Evolutionary conservation across 2,113 vertebrate species (phyloP), one percentile per base, ranked within the genome.

Genomic region (Tetrao urogallus): DNA sequence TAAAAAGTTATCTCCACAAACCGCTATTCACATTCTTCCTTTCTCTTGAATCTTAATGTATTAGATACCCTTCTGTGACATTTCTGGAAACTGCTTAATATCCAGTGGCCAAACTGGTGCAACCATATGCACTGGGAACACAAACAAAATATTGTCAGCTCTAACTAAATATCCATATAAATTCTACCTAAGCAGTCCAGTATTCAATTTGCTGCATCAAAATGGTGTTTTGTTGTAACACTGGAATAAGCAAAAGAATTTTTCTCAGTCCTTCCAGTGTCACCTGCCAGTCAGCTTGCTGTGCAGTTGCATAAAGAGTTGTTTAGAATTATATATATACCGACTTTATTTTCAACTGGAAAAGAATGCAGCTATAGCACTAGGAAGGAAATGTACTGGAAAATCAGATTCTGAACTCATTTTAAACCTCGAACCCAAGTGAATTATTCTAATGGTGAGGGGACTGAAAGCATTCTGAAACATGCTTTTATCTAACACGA

Each of bases 91-190:
- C 24, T 52, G 12, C 47, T 74, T 22, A 78, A 74, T 20, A 66
- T 21, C 27, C 45, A 78, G 38, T 70, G 50, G 30, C 40, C 27
- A 92, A 77, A 81, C 5, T 1, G 0, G 21, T 67, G 9, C 22
- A 74, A 2, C 34, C 43, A 13, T 1, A 78, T 5, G 12, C 63
- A 80, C 11, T 0, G 0, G 30, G 13, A 71, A 61, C 19, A 61
- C 48, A 61, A 83, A 86, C 52, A 91, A 80, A 86, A 52, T 6
- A 67, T 1, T 2, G 19, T 15, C 45, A 70, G 21, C 32, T 66
- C 36, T 34, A 61, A 71, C 1, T n/a, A 60, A 45, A 14, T 47
- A 28, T 32, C 63, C 34, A 8, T 8, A 56, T n/a, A 58, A 79
- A 38, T 19, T 45, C 3, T 40, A 56, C 13, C 28, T 28, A 89